phyloP scores from a whole-genome alignment of 2,888 invertebrate genomes.

The Phorcus lineatus region DNA sequence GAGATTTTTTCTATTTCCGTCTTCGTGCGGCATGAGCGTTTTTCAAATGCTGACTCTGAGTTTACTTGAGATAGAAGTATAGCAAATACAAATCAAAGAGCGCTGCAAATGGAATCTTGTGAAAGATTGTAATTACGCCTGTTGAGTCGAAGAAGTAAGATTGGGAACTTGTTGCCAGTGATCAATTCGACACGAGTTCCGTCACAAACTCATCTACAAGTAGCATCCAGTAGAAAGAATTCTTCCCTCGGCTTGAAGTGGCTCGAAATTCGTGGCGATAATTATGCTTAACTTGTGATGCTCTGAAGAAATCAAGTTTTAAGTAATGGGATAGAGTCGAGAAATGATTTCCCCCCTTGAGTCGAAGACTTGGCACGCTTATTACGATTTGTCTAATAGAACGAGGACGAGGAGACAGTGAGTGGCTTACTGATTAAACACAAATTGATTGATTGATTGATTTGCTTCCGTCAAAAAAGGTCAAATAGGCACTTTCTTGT shows the following conservation, averaged over 20 bases:
- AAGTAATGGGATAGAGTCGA: constrained; percentile 19
- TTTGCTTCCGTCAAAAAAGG: constrained; percentile 26
- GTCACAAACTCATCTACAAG: not conserved
- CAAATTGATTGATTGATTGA: constrained; percentile 34
- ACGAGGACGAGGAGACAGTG: not conserved
- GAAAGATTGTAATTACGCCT: not conserved
- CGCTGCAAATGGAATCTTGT: not conserved
- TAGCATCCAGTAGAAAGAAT: not conserved
- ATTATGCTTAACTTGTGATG: constrained; percentile 15
- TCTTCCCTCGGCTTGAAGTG: not conserved
- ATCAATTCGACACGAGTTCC: not conserved
- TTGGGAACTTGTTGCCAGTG: not conserved
- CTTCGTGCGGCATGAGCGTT: too few species aligned
- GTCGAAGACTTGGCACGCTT: not conserved
- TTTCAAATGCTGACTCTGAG: too few species aligned
- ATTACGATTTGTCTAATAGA: constrained; percentile 17
- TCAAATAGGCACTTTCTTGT: constrained; percentile 26
- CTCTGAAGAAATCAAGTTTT: constrained; percentile 4
- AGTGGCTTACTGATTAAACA: constrained; percentile 24
- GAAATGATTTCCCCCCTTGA: constrained; percentile 16
- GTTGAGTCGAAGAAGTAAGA: not conserved
- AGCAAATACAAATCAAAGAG: not conserved
- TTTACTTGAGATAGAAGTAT: too few species aligned
- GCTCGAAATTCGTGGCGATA: not conserved
- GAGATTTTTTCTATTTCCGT: too few species aligned